Evolutionary conservation across 2,888 invertebrate species (phyloP), one percentile per base, ranked within the genome.

Genomic region (Congeria kusceri): DNA sequence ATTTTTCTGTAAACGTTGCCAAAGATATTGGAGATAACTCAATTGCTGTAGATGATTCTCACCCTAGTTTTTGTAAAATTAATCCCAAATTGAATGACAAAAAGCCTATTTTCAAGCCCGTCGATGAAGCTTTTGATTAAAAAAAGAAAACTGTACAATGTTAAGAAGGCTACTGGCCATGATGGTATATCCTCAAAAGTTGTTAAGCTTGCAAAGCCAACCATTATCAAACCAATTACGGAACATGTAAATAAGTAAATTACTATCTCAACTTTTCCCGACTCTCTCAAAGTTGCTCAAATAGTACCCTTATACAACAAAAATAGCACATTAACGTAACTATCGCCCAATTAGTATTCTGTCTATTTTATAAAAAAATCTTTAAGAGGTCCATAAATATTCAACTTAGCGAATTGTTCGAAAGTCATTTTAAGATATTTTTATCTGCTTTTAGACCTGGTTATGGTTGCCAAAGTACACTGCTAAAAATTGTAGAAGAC

Each of bases 1-100:
- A 67, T 27, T 67, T 69, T 28, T 79, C 32, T 71, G 49, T 65
- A 27, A 62, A 69, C 63, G 68, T 49, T 18, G 49, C 49, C 3
- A 49, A 49, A 15, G 20, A 20, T 15, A 49, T 20, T 20, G 49
- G 49, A 63, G 20, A 63, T 18, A n/a, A 66, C n/a, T 61, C 27
- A 15, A 46, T 44, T 18, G 32, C 46, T 18, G 29, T 70, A 27
- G 39, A 70, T 23, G 29, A 49, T 11, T 59, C 27, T 39, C 70
- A 79, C 29, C 65, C 65, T 18, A 78, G 73, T 53, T 15, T 73
- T 27, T 1, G 20, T 49, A 9, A 20, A 49, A 15, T 9, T 49
- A 49, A 15, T 4, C 3, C 18, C 4, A 49, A 4, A 49, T 20
- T 9, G n/a, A 49, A 49, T 7, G 4, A 32, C 32, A 32, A 9